Percentiles rank a stretch among this genome's conserved stretches.
These are phyloP conservation scores for Etia nguti DNA, from an alignment of 2,113 vertebrate genomes.

Conservation along the genomic window DNA sequence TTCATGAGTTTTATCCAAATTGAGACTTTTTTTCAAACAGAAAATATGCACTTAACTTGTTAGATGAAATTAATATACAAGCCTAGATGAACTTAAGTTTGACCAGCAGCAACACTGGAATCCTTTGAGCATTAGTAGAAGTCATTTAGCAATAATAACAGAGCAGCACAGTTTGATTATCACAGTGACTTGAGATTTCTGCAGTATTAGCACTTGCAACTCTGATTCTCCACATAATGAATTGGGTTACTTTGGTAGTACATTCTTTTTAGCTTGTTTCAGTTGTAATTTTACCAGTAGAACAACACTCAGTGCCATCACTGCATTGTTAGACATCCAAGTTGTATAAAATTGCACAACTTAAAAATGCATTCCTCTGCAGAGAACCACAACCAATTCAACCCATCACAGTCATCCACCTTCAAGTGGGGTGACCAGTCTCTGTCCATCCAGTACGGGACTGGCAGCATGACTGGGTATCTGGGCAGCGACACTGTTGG, in stretches of 20 bases:
- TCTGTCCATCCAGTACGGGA: slow-evolving; percentile 61
- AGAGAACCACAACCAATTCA: slow-evolving; percentile 59
- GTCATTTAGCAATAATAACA: background rate
- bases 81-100: background rate
- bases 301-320: background rate
- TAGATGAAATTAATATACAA: background rate
- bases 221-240: background rate
- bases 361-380: background rate
- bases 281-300: background rate
- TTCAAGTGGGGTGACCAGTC: background rate
- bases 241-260: background rate
- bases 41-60: background rate
- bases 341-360: background rate
- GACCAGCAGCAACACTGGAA: background rate
- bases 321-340: background rate
- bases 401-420: slow-evolving; percentile 42
- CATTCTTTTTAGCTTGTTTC: background rate
- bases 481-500: slow-evolving; percentile 52
- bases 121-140: background rate
- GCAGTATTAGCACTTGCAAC: background rate
- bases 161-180: background rate
- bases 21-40: background rate
- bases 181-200: background rate
- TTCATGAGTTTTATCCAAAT: background rate
- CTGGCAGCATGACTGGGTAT: slow-evolving; percentile 64